Percentiles rank a stretch among this genome's conserved stretches.
Conservation (phyloP, 2,888 invertebrate species). For the Eilema caniola region DNA sequence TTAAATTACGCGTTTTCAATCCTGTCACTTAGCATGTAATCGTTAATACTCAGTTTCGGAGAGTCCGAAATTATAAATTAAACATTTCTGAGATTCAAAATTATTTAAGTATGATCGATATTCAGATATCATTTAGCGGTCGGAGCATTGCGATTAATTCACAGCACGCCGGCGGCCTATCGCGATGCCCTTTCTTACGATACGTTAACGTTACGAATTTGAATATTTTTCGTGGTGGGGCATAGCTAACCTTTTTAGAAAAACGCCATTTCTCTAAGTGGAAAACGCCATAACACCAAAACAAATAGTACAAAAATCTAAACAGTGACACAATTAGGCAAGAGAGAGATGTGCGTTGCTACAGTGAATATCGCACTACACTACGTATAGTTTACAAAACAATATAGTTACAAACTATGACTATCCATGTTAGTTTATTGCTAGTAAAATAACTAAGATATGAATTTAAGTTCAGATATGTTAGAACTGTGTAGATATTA, state of each 20-base stretch:
- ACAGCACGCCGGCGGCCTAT: no score
- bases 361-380: constrained; percentile 49
- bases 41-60: no score
- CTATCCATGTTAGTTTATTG: constrained; percentile 69
- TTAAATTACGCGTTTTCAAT: not conserved
- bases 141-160: no score
- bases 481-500: constrained; percentile 70
- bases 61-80: no score
- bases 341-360: constrained; percentile 62
- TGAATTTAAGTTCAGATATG: constrained; percentile 80
- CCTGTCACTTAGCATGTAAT: no score
- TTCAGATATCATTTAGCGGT: no score
- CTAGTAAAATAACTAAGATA: constrained; percentile 76
- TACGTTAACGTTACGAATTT: no score
- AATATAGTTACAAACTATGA: constrained; percentile 55
- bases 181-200: no score
- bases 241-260: not conserved
- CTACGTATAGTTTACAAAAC: constrained; percentile 54
- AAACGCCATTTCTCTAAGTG: constrained; percentile 41
- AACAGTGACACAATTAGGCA: constrained; percentile 65
- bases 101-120: no score
- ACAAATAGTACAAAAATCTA: constrained; percentile 54
- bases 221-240: no score
- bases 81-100: no score
- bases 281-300: constrained; percentile 55